Conservation (phyloP, 2,888 invertebrate species). For the Gnatocerus cornutus region DNA sequence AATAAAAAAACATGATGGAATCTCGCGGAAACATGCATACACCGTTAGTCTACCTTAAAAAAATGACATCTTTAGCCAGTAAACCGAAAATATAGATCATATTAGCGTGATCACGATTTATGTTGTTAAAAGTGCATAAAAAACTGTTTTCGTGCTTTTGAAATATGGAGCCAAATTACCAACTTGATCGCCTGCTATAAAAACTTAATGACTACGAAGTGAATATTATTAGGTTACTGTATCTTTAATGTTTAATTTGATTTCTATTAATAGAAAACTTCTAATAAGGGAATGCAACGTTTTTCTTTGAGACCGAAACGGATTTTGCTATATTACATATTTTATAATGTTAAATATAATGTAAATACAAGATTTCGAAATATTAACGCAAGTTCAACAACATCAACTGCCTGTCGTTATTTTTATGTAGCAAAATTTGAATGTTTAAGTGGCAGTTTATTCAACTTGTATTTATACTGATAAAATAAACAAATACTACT, state of each 20-base stretch:
- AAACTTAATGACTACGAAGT: conserved; percentile 17
- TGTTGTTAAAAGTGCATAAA: conserved; percentile 13
- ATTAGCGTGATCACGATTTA: conserved; percentile 4
- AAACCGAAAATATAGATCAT: conserved; percentile 25
- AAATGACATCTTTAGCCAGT: conserved; percentile 25
- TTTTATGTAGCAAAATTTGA: too few species aligned
- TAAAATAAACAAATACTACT: too few species aligned
- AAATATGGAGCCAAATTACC: not conserved
- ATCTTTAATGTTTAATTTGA: conserved; percentile 20
- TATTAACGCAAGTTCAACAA: too few species aligned
- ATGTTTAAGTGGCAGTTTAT: too few species aligned
- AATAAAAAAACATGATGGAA: conserved; percentile 14
- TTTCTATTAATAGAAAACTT: conserved; percentile 1
- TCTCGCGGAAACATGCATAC: conserved; percentile 16
- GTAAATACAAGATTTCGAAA: too few species aligned
- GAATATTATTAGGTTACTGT: conserved; percentile 29
- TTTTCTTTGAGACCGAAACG: too few species aligned
- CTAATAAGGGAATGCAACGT: too few species aligned
- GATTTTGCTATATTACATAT: too few species aligned
- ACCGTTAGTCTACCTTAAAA: conserved; percentile 17
- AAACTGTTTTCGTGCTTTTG: conserved; percentile 25
- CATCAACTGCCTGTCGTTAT: too few species aligned
- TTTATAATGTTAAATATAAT: too few species aligned
- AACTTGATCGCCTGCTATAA: conserved; percentile 16
- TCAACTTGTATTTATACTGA: too few species aligned